These are phyloP conservation scores for Embiotoca jacksoni DNA, from an alignment of 2,113 vertebrate genomes.

Conservation along the genomic window DNA sequence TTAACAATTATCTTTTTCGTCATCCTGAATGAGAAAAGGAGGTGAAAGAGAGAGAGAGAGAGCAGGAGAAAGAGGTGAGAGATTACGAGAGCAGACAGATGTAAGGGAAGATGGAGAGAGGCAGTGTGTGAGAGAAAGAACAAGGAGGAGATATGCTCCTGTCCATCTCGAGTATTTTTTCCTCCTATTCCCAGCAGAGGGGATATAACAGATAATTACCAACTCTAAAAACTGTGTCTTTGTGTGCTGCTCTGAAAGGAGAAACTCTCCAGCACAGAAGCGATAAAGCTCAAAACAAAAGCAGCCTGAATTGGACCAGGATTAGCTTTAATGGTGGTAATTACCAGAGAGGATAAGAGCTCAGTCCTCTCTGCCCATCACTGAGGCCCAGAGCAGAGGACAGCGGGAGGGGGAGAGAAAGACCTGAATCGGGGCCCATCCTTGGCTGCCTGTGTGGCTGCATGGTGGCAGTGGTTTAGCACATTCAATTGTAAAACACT, in stretches of 20 bases:
- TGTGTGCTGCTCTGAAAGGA: conserved; percentile 83
- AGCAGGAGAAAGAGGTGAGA: conserved; percentile 12
- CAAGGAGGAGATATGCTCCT: conserved; percentile 54
- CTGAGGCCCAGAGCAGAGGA: conserved; percentile 78
- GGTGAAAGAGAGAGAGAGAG: not conserved
- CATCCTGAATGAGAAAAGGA: conserved; percentile 48
- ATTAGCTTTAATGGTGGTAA: conserved; percentile 85
- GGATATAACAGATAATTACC: conserved; percentile 85
- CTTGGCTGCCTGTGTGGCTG: conserved; percentile 80
- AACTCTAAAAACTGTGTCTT: conserved; percentile 81
- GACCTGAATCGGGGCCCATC: conserved; percentile 80
- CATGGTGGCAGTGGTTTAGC: conserved; percentile 76
- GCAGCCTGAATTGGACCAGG: conserved; percentile 82
- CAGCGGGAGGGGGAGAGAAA: conserved; percentile 67
- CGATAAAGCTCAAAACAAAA: conserved; percentile 89
- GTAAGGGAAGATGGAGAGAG: conserved; percentile 29
- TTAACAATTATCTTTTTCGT: conserved; percentile 77
- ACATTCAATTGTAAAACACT: conserved; percentile 89
- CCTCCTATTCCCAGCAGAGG: conserved; percentile 75
- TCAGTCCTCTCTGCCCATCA: conserved; percentile 83
- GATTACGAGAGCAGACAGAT: conserved; percentile 1
- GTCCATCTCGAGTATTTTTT: conserved; percentile 70
- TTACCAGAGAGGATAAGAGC: conserved; percentile 83
- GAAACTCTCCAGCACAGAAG: conserved; percentile 84
- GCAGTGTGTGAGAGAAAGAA: conserved; percentile 22